phyloP scores from a whole-genome alignment of 2,888 invertebrate genomes.

The Campoplex capitator region DNA sequence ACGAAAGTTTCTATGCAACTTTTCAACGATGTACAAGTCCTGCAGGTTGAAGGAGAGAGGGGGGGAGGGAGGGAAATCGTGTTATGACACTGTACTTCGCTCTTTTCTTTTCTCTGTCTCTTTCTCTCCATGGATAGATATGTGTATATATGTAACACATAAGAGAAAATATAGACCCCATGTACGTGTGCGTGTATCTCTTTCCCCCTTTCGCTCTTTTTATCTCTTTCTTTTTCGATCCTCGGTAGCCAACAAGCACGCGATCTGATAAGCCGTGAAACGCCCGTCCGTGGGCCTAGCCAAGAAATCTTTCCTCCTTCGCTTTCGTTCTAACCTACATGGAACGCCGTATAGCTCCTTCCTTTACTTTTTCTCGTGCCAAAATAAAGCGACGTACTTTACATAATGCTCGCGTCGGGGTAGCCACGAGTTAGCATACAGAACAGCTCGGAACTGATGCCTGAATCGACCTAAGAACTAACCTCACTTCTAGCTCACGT shows the following conservation, averaged over 20 bases:
- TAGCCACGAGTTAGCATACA: constrained; percentile 64
- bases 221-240: constrained; percentile 41
- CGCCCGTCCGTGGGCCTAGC: constrained; percentile 69
- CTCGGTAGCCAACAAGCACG: constrained; percentile 81
- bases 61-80: constrained; percentile 22
- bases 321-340: constrained; percentile 28
- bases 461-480: constrained; percentile 40
- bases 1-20: neutral
- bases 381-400: constrained; percentile 84
- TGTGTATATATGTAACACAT: neutral
- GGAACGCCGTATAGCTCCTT: constrained; percentile 6
- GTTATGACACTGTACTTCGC: constrained; percentile 64
- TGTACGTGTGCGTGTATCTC: neutral
- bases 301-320: constrained; percentile 59
- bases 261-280: constrained; percentile 81
- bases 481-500: constrained; percentile 18
- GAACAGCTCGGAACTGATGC: constrained; percentile 56
- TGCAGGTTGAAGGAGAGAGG: neutral
- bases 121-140: neutral
- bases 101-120: constrained; percentile 36
- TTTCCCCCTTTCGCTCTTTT: constrained; percentile 23
- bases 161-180: neutral
- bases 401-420: constrained; percentile 80
- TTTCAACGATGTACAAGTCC: constrained; percentile 8
- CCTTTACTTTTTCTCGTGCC: constrained; percentile 68